Percentiles rank a stretch among this genome's conserved stretches.
These are phyloP conservation scores for Ursus arctos DNA, from an alignment of 2,113 vertebrate species.

Conservation along the genomic window DNA sequence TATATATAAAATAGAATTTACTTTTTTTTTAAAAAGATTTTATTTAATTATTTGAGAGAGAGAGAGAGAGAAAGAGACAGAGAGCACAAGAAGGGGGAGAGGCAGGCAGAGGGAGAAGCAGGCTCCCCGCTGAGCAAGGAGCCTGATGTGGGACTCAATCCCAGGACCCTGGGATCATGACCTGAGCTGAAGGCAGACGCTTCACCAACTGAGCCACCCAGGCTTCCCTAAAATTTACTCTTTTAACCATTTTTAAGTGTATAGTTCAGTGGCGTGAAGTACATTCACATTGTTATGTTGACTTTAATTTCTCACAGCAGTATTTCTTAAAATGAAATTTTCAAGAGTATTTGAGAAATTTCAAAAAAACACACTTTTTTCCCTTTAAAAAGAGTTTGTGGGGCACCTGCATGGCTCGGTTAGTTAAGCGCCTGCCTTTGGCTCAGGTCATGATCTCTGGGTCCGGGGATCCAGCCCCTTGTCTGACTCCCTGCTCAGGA, in stretches of 20 bases:
- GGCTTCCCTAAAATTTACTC: not conserved
- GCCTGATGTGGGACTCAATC: no score
- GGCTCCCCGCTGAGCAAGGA: no score
- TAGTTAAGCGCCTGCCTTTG: no score
- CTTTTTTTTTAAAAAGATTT: not conserved
- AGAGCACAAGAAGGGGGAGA: no score
- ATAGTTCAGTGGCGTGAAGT: conserved; percentile 25
- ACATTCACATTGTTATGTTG: not conserved
- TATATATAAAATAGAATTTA: conserved; percentile 29
- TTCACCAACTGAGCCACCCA: not conserved
- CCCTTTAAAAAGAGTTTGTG: not conserved
- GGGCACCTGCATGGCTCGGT: no score
- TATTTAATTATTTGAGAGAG: not conserved
- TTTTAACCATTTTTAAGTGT: conserved; percentile 40
- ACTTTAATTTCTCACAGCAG: conserved; percentile 3
- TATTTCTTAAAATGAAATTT: conserved; percentile 47
- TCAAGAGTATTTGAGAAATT: not conserved
- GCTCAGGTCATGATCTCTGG: no score
- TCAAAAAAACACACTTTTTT: conserved; percentile 30
- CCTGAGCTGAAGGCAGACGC: not conserved
- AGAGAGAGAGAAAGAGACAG: not conserved
- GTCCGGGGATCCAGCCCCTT: no score
- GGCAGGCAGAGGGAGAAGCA: no score
- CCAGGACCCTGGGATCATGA: no score
- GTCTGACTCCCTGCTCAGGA: no score